Percentiles rank a stretch among this genome's conserved stretches.
Conservation (phyloP, 2,113 vertebrate species). For the Eubucco bourcierii region DNA sequence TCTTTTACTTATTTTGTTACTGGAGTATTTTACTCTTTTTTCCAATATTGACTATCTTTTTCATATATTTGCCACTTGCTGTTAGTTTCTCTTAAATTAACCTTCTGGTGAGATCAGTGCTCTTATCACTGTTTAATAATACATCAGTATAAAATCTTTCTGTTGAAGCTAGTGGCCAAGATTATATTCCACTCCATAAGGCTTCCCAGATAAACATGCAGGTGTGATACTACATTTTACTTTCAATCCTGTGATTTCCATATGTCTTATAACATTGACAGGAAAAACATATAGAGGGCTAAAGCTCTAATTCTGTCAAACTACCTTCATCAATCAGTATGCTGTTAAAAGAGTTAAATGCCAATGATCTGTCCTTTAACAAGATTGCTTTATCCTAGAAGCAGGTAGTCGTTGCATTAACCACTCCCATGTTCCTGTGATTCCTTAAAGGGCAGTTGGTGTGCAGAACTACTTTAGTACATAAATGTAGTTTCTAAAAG, state of each 20-base stretch:
- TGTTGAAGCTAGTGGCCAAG: not conserved
- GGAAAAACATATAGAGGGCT: not conserved
- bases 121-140: not conserved
- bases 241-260: not conserved
- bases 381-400: not conserved
- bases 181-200: not conserved
- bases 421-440: not conserved
- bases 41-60: not conserved
- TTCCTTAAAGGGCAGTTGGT: not conserved
- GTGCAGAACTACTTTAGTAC: not conserved
- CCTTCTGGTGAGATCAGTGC: accelerated
- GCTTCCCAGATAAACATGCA: not conserved
- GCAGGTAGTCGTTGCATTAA: not conserved
- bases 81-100: not conserved
- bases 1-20: not conserved
- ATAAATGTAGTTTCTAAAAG: not conserved
- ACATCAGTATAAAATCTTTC: not conserved
- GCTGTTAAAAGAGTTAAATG: not conserved
- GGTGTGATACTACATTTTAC: not conserved
- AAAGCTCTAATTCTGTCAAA: not conserved
- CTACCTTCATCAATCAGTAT: not conserved
- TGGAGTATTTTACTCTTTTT: not conserved
- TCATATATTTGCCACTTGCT: not conserved
- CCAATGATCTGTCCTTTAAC: not conserved
- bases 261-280: not conserved